Evolutionary conservation across 2,113 vertebrate species (phyloP).

Genomic region (Centropus unirufus): DNA sequence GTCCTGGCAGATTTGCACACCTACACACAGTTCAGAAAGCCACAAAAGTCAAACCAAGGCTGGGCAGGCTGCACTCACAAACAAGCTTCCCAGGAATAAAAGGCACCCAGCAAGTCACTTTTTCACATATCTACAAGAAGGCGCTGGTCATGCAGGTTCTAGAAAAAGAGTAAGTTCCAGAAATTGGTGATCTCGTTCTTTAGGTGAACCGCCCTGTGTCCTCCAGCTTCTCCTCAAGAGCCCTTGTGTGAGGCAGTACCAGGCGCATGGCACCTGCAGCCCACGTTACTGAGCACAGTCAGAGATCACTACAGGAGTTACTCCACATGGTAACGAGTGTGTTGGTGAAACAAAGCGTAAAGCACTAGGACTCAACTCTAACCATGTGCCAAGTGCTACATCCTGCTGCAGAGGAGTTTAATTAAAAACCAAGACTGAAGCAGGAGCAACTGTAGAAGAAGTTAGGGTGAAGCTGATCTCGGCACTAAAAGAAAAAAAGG

Average conservation of each 20-base stretch:
- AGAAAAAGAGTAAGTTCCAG: neutral
- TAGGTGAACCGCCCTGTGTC: neutral
- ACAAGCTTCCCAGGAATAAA: neutral
- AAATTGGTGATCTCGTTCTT: neutral
- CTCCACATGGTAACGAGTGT: neutral
- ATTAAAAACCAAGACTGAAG: neutral
- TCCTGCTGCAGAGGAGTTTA: neutral
- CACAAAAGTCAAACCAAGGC: conserved; percentile 38
- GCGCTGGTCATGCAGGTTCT: neutral
- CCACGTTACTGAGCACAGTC: neutral
- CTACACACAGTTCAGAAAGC: conserved; percentile 49
- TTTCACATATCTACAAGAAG: neutral
- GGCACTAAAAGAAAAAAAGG: neutral
- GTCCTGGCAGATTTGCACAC: conserved; percentile 24
- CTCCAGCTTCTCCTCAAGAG: neutral
- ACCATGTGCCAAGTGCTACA: fast-evolving
- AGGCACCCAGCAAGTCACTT: neutral
- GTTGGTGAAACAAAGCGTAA: neutral
- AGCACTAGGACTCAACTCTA: fast-evolving
- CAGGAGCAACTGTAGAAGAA: neutral
- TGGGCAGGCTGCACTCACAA: neutral
- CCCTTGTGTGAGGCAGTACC: neutral
- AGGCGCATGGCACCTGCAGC: neutral
- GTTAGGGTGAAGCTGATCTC: neutral
- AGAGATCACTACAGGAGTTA: neutral